Conservation (phyloP, 2,113 vertebrate species). For the Uria aalge region DNA sequence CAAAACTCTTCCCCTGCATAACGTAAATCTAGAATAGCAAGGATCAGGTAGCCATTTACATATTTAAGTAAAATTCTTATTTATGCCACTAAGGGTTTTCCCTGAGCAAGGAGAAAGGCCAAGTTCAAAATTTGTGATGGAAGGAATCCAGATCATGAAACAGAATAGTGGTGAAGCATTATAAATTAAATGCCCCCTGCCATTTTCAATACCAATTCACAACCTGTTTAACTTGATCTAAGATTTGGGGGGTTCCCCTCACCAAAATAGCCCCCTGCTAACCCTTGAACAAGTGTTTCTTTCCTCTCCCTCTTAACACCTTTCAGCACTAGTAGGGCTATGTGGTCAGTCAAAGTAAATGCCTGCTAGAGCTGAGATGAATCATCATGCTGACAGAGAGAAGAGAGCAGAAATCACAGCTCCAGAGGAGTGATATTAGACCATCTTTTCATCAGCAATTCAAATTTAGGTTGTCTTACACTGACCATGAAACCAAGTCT, state of each 20-base stretch:
- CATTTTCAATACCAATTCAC: not conserved
- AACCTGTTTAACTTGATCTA: not conserved
- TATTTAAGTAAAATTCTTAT: not conserved
- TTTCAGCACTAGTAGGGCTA: not conserved
- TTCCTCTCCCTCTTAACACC: not conserved
- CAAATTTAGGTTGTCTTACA: not conserved
- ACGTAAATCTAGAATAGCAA: not conserved
- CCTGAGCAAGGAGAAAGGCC: not conserved
- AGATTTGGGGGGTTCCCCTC: not conserved
- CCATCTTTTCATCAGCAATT: not conserved
- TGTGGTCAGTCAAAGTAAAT: not conserved
- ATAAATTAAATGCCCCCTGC: not conserved
- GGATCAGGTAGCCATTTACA: not conserved
- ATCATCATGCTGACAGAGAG: not conserved
- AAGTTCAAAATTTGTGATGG: not conserved
- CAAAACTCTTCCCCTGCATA: not conserved
- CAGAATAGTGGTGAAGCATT: not conserved
- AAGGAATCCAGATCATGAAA: not conserved
- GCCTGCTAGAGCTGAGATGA: not conserved
- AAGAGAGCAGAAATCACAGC: not conserved
- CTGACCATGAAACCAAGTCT: not conserved
- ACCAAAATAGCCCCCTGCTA: not conserved
- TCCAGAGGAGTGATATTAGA: not conserved
- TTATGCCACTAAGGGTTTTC: not conserved
- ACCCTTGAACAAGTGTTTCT: not conserved